Percentiles rank a stretch among this genome's conserved stretches.
Conservation (phyloP, 2,113 vertebrate species). For the Sclerurus mexicanus region DNA sequence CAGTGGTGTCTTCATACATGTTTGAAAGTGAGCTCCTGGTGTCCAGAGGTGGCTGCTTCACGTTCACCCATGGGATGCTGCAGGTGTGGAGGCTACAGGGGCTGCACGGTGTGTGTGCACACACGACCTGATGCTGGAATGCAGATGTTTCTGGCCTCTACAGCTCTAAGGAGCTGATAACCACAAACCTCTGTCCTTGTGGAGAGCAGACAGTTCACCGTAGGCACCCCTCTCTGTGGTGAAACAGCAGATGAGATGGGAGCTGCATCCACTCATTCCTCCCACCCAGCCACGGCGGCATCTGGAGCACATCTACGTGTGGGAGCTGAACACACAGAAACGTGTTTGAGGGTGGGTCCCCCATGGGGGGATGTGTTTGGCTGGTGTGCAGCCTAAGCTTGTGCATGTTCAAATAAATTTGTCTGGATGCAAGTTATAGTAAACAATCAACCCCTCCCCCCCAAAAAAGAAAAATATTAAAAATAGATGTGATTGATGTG, state of each 20-base stretch:
- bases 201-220: neutral
- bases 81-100: neutral
- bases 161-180: neutral
- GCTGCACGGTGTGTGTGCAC: neutral
- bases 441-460: neutral
- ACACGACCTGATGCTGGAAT: accelerated
- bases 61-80: neutral
- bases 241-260: accelerated
- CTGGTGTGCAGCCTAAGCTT: neutral
- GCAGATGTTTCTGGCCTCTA: neutral
- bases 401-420: neutral
- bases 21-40: neutral
- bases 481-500: neutral
- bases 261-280: neutral
- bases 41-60: neutral
- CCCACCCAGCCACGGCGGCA: neutral
- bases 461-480: neutral
- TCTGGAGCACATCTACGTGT: accelerated
- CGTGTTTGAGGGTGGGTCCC: accelerated
- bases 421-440: neutral
- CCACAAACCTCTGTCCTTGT: neutral
- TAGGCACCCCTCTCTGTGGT: neutral
- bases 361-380: accelerated
- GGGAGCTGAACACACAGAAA: neutral
- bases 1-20: accelerated